Evolutionary conservation across 1,140 invertebrate species (phyloP).

Genomic region (Heliconius nattereri): DNA sequence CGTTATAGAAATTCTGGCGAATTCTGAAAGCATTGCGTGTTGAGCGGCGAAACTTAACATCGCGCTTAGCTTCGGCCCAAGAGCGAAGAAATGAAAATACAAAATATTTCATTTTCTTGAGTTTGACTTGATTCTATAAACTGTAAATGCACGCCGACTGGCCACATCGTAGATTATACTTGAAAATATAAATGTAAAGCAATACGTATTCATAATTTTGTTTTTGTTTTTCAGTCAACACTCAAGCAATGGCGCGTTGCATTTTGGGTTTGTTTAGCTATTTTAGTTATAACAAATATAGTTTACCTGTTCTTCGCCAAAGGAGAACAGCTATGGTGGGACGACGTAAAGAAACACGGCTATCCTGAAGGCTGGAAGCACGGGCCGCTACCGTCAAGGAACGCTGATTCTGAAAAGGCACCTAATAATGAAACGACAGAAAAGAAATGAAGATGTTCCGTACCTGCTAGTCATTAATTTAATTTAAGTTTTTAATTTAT

Average conservation of each 20-base stretch:
- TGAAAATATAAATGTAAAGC: background rate
- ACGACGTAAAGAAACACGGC: conserved; percentile 77
- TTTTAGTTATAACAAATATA: conserved; percentile 87
- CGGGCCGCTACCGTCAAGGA: conserved; percentile 55
- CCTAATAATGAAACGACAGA: conserved; percentile 48
- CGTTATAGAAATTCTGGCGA: too few relatives aligned
- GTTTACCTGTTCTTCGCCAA: conserved; percentile 87
- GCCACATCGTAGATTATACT: background rate
- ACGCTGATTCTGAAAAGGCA: conserved; percentile 54
- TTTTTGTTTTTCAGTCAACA: conserved; percentile 82
- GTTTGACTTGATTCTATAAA: too few relatives aligned
- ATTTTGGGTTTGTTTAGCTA: conserved; percentile 89
- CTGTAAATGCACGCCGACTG: too few relatives aligned
- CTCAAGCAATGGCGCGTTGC: conserved; percentile 89
- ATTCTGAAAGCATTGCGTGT: too few relatives aligned
- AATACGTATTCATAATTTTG: background rate
- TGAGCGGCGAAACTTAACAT: too few relatives aligned
- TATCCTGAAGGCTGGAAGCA: conserved; percentile 69
- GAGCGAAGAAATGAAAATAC: too few relatives aligned
- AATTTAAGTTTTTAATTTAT: conserved; percentile 36
- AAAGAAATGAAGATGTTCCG: conserved; percentile 45
- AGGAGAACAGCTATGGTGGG: conserved; percentile 87
- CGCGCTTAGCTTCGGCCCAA: too few relatives aligned
- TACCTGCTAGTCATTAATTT: conserved; percentile 24
- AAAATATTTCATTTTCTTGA: too few relatives aligned